Percentiles rank a stretch among this genome's conserved stretches.
Evolutionary conservation across 2,113 vertebrate species (phyloP).

Genomic region (Ictalurus punctatus): DNA sequence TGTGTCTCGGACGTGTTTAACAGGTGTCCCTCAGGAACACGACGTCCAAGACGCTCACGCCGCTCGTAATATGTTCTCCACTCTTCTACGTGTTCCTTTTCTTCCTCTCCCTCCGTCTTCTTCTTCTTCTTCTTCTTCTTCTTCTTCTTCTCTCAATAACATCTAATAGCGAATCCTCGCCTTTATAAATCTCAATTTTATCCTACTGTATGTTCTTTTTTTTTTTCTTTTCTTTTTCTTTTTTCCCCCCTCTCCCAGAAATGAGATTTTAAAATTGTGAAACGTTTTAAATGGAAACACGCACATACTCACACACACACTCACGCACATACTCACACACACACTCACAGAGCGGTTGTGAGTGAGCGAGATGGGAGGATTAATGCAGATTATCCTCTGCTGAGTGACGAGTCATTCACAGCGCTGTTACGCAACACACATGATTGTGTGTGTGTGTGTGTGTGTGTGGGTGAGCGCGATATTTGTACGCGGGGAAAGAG

Average conservation of each 20-base stretch:
- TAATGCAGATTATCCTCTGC: slow-evolving; percentile 68
- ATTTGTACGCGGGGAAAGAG: background rate
- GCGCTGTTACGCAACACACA: slow-evolving; percentile 66
- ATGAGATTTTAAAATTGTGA: background rate
- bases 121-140: background rate
- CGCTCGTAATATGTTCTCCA: background rate
- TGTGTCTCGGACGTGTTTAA: background rate
- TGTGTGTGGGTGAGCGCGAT: slow-evolving; percentile 59
- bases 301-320: background rate
- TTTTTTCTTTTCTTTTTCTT: too few relatives aligned
- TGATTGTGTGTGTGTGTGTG: slow-evolving; percentile 62
- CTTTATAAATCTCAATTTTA: background rate
- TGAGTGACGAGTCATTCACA: slow-evolving; percentile 70
- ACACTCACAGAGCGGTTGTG: slow-evolving; percentile 54
- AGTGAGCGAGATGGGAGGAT: slow-evolving; percentile 60
- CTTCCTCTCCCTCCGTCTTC: background rate
- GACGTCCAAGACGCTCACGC: background rate
- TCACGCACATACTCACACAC: slow-evolving; percentile 49
- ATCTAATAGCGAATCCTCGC: background rate
- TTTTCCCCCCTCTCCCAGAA: too few relatives aligned
- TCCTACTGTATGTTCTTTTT: too few relatives aligned
- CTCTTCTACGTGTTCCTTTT: background rate
- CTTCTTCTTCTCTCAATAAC: background rate
- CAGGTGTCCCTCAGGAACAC: background rate
- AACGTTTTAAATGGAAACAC: background rate